A percentile compares a stretch with the other conserved stretches of the same genome.
These are phyloP conservation scores for Merops nubicus DNA, from an alignment of 2,113 vertebrate genomes.

Conservation along the genomic window DNA sequence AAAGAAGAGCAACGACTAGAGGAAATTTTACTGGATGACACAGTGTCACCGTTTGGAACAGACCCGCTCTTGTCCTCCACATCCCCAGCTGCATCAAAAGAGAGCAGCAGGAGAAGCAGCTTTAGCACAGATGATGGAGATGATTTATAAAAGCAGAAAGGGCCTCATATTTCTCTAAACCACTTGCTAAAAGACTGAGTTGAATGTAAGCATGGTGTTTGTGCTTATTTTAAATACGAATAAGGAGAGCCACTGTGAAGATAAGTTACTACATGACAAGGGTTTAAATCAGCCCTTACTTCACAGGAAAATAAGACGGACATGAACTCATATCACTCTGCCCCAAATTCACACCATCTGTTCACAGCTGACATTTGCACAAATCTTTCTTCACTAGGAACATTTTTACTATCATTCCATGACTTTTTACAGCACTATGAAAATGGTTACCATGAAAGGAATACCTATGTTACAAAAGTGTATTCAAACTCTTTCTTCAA, in stretches of 20 bases:
- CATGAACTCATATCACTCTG: background rate
- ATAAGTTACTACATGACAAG: background rate
- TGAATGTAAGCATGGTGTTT: background rate
- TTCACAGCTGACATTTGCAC: constrained; percentile 19
- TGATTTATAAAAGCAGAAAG: constrained; percentile 77
- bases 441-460: background rate
- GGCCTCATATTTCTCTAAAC: background rate
- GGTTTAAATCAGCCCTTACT: background rate
- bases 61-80: constrained; percentile 90
- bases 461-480: background rate
- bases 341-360: background rate
- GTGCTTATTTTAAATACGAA: background rate
- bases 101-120: constrained; percentile 92
- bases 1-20: constrained; percentile 92
- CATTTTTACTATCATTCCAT: background rate
- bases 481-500: background rate
- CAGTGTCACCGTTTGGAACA: constrained; percentile 86
- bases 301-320: constrained; percentile 4
- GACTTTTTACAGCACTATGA: background rate
- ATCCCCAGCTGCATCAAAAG: constrained; percentile 90
- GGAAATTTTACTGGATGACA: constrained; percentile 86
- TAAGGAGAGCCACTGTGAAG: background rate
- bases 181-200: background rate
- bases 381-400: background rate
- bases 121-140: constrained; percentile 91